These are phyloP conservation scores for Amphibalanus amphitrite DNA, from an alignment of 1,140 invertebrate species.

Conservation along the genomic window DNA sequence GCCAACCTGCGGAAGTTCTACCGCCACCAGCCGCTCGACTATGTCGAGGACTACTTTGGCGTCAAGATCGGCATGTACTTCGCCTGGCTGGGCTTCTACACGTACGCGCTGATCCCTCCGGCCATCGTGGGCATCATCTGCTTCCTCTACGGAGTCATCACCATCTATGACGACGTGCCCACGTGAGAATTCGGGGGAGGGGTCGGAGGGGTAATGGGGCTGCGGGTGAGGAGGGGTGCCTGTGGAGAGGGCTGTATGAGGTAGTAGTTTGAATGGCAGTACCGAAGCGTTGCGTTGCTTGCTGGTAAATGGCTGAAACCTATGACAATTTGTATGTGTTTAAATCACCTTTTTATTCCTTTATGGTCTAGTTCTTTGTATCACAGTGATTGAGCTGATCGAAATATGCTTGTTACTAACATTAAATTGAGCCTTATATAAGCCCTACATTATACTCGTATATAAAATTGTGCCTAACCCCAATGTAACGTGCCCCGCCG, in stretches of 20 bases:
- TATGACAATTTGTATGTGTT: too few relatives aligned
- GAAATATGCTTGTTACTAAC: too few relatives aligned
- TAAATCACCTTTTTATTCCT: too few relatives aligned
- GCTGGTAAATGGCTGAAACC: too few relatives aligned
- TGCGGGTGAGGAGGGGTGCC: not conserved
- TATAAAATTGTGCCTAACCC: too few relatives aligned
- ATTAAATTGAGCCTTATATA: too few relatives aligned
- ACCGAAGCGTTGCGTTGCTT: not conserved
- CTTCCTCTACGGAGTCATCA: conserved; percentile 68
- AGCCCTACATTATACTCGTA: too few relatives aligned
- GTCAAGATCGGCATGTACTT: conserved; percentile 89
- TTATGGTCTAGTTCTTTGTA: too few relatives aligned
- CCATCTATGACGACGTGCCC: conserved; percentile 66
- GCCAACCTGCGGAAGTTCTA: conserved; percentile 68
- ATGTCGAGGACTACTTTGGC: conserved; percentile 83
- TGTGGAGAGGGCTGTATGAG: not conserved
- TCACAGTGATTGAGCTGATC: too few relatives aligned
- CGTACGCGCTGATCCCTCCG: conserved; percentile 71
- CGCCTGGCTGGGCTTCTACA: conserved; percentile 98
- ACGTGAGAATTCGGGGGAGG: conserved; percentile 37
- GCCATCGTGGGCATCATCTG: conserved; percentile 69
- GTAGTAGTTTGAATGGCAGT: not conserved
- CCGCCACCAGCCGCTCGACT: conserved; percentile 76
- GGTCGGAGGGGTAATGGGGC: not conserved
- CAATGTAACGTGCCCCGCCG: too few relatives aligned